Evolutionary conservation across 2,888 invertebrate species (phyloP).

Genomic region (Amphiduros pacificus): DNA sequence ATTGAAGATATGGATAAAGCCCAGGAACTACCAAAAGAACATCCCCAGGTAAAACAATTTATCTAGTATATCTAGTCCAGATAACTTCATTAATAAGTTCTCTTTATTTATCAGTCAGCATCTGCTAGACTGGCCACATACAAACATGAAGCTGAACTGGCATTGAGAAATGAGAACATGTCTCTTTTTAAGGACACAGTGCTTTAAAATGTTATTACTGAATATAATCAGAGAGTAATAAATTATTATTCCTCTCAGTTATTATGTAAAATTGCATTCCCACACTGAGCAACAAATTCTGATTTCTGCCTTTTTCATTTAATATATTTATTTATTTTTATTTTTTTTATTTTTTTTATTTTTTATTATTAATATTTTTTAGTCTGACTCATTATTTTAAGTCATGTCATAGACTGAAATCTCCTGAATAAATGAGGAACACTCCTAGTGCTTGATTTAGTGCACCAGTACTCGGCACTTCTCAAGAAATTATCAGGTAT

Average conservation of each 20-base stretch:
- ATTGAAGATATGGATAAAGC: conserved; percentile 66
- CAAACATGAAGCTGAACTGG: background rate
- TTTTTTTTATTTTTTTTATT: background rate
- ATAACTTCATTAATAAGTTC: no score
- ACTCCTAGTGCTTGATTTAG: no score
- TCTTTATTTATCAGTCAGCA: background rate
- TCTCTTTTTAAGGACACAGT: no score
- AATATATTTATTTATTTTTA: background rate
- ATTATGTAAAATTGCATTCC: no score
- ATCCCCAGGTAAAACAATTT: conserved; percentile 44
- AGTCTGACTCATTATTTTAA: background rate
- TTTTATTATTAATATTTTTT: background rate
- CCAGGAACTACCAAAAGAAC: conserved; percentile 66
- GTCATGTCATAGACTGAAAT: background rate
- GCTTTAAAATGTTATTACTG: no score
- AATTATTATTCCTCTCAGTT: no score
- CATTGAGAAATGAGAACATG: no score
- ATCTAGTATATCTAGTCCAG: background rate
- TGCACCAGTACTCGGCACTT: no score
- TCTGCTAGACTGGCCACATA: background rate
- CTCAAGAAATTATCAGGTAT: no score
- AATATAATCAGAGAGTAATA: no score
- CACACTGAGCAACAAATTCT: background rate
- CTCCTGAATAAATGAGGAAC: no score
- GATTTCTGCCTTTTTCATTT: background rate